Conservation (phyloP, 2,797 vertebrate species). For the Florisuga fusca region DNA sequence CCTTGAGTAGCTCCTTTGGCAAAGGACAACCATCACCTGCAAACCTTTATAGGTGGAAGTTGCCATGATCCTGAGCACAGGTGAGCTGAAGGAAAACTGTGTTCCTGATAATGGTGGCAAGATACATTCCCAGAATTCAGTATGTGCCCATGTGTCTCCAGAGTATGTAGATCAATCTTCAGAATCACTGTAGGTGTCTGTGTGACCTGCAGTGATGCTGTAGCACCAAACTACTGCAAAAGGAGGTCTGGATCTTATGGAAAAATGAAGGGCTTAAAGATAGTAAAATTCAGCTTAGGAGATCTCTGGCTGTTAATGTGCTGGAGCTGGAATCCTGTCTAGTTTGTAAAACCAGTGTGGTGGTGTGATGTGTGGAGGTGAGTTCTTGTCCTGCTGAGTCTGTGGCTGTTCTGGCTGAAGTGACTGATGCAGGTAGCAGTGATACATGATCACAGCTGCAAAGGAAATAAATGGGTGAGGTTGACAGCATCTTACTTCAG, state of each 20-base stretch:
- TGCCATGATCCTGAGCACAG: background rate
- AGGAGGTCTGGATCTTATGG: background rate
- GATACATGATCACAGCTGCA: background rate
- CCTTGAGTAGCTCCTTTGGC: background rate
- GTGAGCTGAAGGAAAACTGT: background rate
- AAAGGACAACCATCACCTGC: background rate
- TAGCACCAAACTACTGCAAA: background rate
- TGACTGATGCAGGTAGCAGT: background rate
- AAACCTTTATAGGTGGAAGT: background rate
- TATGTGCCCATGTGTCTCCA: rapidly evolving
- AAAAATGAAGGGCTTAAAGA: background rate
- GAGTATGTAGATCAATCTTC: background rate
- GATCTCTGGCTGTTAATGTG: background rate
- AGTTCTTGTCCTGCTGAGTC: background rate
- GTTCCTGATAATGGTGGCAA: background rate
- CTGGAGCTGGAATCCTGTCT: background rate
- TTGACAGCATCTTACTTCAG: background rate
- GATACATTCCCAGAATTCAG: background rate
- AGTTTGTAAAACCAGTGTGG: background rate
- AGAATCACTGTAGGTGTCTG: background rate
- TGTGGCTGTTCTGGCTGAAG: background rate
- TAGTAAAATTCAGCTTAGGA: background rate
- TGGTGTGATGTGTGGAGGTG: background rate
- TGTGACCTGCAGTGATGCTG: background rate
- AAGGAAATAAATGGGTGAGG: background rate